Evolutionary conservation across 1,140 invertebrate genomes (phyloP), one percentile per base, ranked within the genome.

Genomic region (Ganaspis sp.): DNA sequence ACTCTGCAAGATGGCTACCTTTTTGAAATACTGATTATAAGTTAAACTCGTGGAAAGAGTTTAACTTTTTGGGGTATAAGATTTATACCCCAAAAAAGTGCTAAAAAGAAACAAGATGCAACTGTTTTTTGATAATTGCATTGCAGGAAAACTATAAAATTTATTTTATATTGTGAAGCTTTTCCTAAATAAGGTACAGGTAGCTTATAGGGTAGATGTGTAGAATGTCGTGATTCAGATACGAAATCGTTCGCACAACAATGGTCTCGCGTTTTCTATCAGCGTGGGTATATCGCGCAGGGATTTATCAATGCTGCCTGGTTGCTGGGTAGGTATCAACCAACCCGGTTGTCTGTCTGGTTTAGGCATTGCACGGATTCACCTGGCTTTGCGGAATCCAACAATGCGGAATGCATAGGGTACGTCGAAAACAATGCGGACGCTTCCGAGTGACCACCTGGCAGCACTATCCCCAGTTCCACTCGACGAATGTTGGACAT

Each of bases 351-450:
- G 78, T 81, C 75, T 12, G 54, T 83, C 79, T 78, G 79, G 77
- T 83, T 83, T 78, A 81, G 74, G 75, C 72, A 83, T 72, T 77
- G 75, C 81, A 77, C 71, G 79, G 79, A 82, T 82, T 84, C 84
- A 87, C 85, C 84, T 85, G 84, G 86, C 84, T 78, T 82, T 82
- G 83, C 80, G 84, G 78, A 83, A 83, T 82, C 84, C 78, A 79
- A 82, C 78, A 83, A 84, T 81, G 76, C 72, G 76, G 78, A 85
- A 83, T 83, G 77, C 80, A 73, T 77, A 74, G 74, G 72, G 79
- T 79, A 76, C 58, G 72, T 53, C 69, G 72, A 77, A 83, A 87
- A 87, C 82, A 84, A 86, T 84, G 77, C 72, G 74, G 78, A 84
- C 73, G 72, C 75, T 86, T 85, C 81, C 79, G 78, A 84, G 69